These are phyloP conservation scores for Antechinus stuartii DNA, from an alignment of 2,113 vertebrate species.

Conservation along the genomic window DNA sequence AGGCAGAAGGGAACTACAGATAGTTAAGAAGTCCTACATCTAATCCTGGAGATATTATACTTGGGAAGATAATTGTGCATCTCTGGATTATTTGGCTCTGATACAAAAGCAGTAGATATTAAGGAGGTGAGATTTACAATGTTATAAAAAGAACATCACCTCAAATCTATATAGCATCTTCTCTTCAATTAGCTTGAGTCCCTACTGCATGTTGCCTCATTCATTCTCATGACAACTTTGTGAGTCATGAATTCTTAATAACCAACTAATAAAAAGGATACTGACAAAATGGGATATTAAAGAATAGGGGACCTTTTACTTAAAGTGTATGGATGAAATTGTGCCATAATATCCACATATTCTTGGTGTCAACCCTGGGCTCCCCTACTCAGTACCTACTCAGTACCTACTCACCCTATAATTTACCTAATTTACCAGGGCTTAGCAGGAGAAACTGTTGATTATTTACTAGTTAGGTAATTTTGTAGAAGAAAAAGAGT, in stretches of 20 bases:
- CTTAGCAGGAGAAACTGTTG: not conserved
- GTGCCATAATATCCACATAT: not conserved
- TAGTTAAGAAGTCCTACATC: not conserved
- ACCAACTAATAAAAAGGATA: not conserved
- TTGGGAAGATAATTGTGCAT: not conserved
- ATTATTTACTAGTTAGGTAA: not conserved
- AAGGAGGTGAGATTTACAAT: slow-evolving; percentile 15
- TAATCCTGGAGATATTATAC: not conserved
- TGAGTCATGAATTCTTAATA: not conserved
- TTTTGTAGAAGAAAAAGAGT: not conserved
- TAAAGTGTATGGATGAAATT: not conserved
- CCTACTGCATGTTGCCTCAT: not conserved
- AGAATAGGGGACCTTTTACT: not conserved
- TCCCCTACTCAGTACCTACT: not conserved
- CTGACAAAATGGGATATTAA: not conserved
- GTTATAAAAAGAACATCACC: not conserved
- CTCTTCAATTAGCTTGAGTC: not conserved
- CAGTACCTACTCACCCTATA: not conserved
- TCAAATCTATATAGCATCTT: not conserved
- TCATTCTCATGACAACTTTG: not conserved
- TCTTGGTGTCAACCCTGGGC: not conserved
- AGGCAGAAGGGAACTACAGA: slow-evolving; percentile 48
- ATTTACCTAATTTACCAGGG: not conserved
- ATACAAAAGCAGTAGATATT: not conserved
- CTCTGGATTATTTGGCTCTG: not conserved